phyloP scores from a whole-genome alignment of 92 coral and sea anemone species.

The Porites evermanni region DNA sequence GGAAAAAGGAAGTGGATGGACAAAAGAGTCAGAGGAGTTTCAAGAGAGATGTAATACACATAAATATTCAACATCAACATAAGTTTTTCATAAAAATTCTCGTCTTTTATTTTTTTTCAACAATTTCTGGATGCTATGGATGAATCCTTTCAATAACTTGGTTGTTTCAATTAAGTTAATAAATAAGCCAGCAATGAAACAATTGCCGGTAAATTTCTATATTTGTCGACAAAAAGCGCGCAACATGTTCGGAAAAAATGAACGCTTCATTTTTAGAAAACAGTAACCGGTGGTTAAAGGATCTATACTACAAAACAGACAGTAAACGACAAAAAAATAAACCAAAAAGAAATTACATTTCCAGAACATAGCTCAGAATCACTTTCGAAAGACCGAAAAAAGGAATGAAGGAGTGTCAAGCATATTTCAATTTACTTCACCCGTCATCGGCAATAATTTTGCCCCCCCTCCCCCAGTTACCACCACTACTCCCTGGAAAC shows the following conservation, averaged over 20 bases:
- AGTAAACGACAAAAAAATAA: not conserved
- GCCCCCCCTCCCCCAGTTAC: not conserved
- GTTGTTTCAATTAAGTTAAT: slow-evolving; percentile 39
- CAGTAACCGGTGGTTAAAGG: not conserved
- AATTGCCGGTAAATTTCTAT: slow-evolving; percentile 27
- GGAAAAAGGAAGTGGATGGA: too few species aligned
- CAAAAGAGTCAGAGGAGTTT: too few species aligned
- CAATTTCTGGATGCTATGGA: slow-evolving; percentile 40
- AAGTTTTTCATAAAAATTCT: slow-evolving; percentile 20
- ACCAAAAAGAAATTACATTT: not conserved
- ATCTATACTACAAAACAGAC: not conserved
- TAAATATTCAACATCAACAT: not conserved
- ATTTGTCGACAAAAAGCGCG: slow-evolving; percentile 4
- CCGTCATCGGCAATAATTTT: not conserved
- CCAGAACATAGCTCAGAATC: not conserved
- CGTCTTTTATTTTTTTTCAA: slow-evolving; percentile 30
- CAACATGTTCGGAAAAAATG: slow-evolving; percentile 1
- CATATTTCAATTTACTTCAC: not conserved
- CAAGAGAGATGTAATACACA: too few species aligned
- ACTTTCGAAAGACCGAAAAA: not conserved
- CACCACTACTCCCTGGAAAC: not conserved
- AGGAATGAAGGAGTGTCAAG: too few species aligned
- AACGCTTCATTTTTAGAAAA: not conserved
- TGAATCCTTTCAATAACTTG: slow-evolving; percentile 34
- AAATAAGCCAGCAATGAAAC: slow-evolving; percentile 46